Evolutionary conservation across 2,113 vertebrate genomes (phyloP).

Genomic region (Pelusios castaneus): DNA sequence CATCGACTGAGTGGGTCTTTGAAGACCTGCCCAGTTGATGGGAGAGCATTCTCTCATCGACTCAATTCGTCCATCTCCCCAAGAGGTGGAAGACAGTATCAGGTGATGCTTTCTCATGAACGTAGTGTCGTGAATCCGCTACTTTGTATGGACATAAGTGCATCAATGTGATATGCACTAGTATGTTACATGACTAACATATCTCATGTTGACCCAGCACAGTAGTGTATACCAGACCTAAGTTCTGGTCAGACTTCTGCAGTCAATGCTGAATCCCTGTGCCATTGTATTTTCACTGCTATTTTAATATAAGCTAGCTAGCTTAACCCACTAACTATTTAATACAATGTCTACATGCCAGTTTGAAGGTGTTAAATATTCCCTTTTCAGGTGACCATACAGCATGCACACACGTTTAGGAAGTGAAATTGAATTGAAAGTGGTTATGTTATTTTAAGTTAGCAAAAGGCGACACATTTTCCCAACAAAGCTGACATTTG

Average conservation of each 20-base stretch:
- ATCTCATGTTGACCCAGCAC: too few relatives aligned
- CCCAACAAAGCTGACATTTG: conserved; percentile 19
- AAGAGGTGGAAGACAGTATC: too few relatives aligned
- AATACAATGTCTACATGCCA: conserved; percentile 39
- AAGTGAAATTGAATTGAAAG: conserved; percentile 40
- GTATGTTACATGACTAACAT: too few relatives aligned
- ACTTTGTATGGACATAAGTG: too few relatives aligned
- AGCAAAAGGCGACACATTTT: conserved; percentile 28
- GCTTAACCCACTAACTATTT: background rate
- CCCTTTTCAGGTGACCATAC: conserved; percentile 42
- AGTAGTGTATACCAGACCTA: background rate
- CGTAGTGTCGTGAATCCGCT: too few relatives aligned
- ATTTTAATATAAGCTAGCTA: background rate
- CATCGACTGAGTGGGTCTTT: too few relatives aligned
- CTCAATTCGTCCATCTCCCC: too few relatives aligned
- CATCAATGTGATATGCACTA: too few relatives aligned
- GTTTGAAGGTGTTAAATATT: conserved; percentile 39
- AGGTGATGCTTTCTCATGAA: too few relatives aligned
- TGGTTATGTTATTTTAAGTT: conserved; percentile 26
- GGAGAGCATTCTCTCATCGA: too few relatives aligned
- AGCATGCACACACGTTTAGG: background rate
- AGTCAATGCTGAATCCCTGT: background rate
- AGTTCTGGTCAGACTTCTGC: background rate
- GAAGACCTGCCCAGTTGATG: too few relatives aligned
- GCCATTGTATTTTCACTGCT: background rate